Percentiles rank a stretch among this genome's conserved stretches.
Conservation (phyloP, 2,888 invertebrate genomes). For the Pollenia angustigena region DNA sequence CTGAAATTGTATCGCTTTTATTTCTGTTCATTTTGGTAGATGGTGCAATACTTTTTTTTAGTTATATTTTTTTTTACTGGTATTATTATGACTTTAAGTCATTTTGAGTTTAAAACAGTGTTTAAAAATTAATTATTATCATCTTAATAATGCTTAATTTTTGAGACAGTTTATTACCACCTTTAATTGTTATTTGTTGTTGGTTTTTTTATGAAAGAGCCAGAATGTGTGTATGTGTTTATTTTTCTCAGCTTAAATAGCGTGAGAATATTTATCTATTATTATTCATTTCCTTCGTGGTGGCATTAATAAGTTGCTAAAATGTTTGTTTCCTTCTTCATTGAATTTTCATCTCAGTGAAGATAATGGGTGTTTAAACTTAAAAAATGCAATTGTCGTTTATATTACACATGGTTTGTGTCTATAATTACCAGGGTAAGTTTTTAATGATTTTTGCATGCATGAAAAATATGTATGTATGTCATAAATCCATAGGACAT, state of each 20-base stretch:
- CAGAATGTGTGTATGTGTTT: not conserved
- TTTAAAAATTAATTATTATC: slow-evolving; percentile 63
- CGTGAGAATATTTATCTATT: slow-evolving; percentile 14
- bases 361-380: no score
- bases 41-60: slow-evolving; percentile 2
- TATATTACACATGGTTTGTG: no score
- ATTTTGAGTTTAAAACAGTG: slow-evolving; percentile 40
- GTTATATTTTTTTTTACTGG: not conserved
- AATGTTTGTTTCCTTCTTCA: not conserved
- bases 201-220: not conserved
- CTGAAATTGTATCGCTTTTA: slow-evolving; percentile 51
- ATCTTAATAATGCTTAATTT: slow-evolving; percentile 43
- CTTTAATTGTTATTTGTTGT: slow-evolving; percentile 3
- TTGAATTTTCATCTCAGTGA: not conserved
- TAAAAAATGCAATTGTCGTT: no score
- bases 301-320: not conserved
- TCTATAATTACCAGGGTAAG: no score
- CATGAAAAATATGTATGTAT: no score
- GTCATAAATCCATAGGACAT: no score
- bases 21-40: slow-evolving; percentile 34
- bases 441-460: no score
- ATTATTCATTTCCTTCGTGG: not conserved
- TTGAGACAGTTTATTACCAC: slow-evolving; percentile 52
- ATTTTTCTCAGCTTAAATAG: slow-evolving; percentile 7
- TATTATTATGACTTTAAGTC: slow-evolving; percentile 11